Percentiles rank a stretch among this genome's conserved stretches.
Evolutionary conservation across 2,888 invertebrate genomes (phyloP).

Genomic region (Diachrysia chrysitis): DNA sequence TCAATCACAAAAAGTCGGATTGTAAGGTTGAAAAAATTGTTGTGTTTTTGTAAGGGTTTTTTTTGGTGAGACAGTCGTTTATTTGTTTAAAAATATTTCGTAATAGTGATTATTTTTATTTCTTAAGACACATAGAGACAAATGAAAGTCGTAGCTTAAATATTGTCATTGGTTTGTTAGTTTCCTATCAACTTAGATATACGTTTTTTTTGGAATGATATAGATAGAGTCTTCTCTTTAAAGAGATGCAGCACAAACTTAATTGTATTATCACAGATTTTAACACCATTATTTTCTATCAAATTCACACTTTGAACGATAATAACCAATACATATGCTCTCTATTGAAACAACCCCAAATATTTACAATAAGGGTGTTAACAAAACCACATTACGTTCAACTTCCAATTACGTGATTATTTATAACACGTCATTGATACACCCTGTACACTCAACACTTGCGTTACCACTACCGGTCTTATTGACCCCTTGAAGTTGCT

Average conservation of each 20-base stretch:
- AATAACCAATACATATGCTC: conserved; percentile 55
- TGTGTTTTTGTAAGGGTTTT: background rate
- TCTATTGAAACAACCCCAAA: conserved; percentile 52
- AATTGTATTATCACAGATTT: conserved; percentile 1
- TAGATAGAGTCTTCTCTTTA: too few species aligned
- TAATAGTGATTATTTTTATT: background rate
- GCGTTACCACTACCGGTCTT: conserved; percentile 49
- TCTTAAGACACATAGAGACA: background rate
- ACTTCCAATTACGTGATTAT: conserved; percentile 86
- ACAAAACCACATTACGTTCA: conserved; percentile 73
- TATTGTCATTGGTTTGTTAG: too few species aligned
- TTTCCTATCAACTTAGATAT: too few species aligned
- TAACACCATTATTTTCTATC: conserved; percentile 6
- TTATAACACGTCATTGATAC: conserved; percentile 76
- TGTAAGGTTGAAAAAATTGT: background rate
- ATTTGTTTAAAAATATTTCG: background rate
- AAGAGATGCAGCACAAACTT: too few species aligned
- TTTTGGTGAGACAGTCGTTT: conserved; percentile 8
- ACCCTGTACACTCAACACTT: conserved; percentile 65
- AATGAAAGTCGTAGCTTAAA: too few species aligned
- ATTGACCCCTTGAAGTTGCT: conserved; percentile 50
- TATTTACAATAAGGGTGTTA: conserved; percentile 59
- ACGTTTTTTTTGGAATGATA: too few species aligned
- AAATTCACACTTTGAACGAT: conserved; percentile 22
- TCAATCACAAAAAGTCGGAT: conserved; percentile 31